Evolutionary conservation across 2,113 vertebrate species (phyloP), one percentile per base, ranked within the genome.

Genomic region (Chamaetylas fuelleborni): DNA sequence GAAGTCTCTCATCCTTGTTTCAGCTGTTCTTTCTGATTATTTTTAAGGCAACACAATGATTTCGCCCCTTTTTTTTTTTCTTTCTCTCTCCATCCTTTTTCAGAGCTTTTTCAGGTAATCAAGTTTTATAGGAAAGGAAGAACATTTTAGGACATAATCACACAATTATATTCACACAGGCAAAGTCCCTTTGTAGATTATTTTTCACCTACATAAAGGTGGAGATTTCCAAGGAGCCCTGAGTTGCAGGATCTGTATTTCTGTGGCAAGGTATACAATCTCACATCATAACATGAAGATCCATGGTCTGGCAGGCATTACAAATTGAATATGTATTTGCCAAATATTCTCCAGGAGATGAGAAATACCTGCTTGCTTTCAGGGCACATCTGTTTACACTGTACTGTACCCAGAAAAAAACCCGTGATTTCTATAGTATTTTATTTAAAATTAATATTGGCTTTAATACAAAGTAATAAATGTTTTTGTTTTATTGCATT

Each of bases 61-160:
- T 56, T 50, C 14, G 48, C 33, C 9, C 0, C 6, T 14, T 25
- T 51, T 11, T 42, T 62, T 69, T 47, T n/a, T 9, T 0, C 0
- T 16, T 47, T 60, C 47, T 14, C 5, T n/a, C 5, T n/a, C 5
- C 29, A 74, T 20, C 3, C 3, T 36, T 34, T 78, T 29, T 48
- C 36, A 60, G 19, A 51, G 5, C 2, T 0, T 0, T 61, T 91
- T 91, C 57, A 83, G 34, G 13, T n/a, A 70, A 83, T 22, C 64
- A 34, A 54, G 7, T 53, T 92, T 78, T 86, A 69, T 14, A 25
- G 45, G 33, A 86, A 20, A 8, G 3, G 11, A 36, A 83, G 42
- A 83, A 61, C 6, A 36, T 58, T 86, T 72, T 70, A 57, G 60
- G 54, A 50, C 0, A 3, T 26, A 43, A 83, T 80, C 50, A 71